Percentiles rank a stretch among this genome's conserved stretches.
Conservation (phyloP, 2,888 invertebrate species). For the Axea sp. region DNA sequence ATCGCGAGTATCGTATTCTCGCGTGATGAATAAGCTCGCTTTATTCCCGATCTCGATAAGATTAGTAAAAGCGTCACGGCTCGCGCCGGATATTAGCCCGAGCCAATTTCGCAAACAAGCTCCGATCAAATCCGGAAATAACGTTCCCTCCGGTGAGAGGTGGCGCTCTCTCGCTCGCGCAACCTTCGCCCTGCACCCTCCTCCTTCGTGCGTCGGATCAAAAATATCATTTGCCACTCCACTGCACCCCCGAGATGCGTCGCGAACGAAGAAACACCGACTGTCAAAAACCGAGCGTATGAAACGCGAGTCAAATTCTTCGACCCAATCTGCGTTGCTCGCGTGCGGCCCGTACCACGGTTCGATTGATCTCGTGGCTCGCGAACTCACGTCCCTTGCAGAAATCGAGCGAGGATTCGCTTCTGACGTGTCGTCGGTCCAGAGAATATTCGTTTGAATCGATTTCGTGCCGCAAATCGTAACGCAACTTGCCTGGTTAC, state of each 20-base stretch:
- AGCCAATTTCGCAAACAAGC: constrained; percentile 63
- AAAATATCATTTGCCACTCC: constrained; percentile 68
- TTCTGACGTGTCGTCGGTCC: too few species aligned
- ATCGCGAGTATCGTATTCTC: constrained; percentile 22
- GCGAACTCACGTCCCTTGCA: too few species aligned
- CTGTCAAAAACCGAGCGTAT: constrained; percentile 23
- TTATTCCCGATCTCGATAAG: constrained; percentile 50
- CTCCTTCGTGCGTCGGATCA: constrained; percentile 53
- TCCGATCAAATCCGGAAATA: constrained; percentile 62
- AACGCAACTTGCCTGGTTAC: too few species aligned
- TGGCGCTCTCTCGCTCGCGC: constrained; percentile 15
- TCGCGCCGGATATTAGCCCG: constrained; percentile 57
- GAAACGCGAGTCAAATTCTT: constrained; percentile 31
- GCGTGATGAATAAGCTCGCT: constrained; percentile 51
- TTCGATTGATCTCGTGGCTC: too few species aligned
- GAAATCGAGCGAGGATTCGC: too few species aligned
- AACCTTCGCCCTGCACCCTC: not conserved
- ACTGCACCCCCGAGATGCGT: constrained; percentile 63
- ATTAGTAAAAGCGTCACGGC: constrained; percentile 60
- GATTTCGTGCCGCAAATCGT: too few species aligned
- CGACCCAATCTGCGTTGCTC: constrained; percentile 27
- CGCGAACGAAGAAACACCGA: constrained; percentile 50
- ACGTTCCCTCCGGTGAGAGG: constrained; percentile 27
- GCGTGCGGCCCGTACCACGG: constrained; percentile 1
- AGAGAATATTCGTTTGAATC: too few species aligned